Percentiles rank a stretch among this genome's conserved stretches.
phyloP scores from a whole-genome alignment of 2,113 vertebrate species.

The Rissa tridactyla region DNA sequence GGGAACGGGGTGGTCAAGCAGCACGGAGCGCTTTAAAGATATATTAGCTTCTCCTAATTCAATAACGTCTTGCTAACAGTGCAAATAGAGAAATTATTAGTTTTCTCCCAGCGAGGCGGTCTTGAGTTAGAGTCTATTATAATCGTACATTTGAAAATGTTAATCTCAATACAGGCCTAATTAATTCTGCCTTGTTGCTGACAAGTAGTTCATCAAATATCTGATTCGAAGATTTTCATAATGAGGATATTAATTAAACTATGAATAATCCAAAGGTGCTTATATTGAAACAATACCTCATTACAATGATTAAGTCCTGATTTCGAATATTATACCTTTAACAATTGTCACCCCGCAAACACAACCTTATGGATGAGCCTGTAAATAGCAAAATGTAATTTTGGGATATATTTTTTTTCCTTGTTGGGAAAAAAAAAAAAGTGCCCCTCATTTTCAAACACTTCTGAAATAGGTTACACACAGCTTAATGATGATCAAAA shows the following conservation, averaged over 20 bases:
- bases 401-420: constrained; percentile 72
- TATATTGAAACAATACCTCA: constrained; percentile 87
- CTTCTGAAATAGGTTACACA: constrained; percentile 86
- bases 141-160: constrained; percentile 75
- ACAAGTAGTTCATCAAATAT: constrained; percentile 83
- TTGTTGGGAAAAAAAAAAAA: constrained; percentile 58
- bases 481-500: constrained; percentile 89
- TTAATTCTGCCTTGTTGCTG: constrained; percentile 81
- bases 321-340: constrained; percentile 79
- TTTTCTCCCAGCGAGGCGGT: constrained; percentile 76
- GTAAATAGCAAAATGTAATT: constrained; percentile 79
- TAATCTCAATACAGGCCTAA: constrained; percentile 79
- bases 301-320: constrained; percentile 84
- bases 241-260: constrained; percentile 86
- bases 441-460: constrained; percentile 83
- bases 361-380: constrained; percentile 76
- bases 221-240: constrained; percentile 81
- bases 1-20: constrained; percentile 42
- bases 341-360: constrained; percentile 76
- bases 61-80: constrained; percentile 74
- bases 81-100: constrained; percentile 82
- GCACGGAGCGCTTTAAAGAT: constrained; percentile 5
- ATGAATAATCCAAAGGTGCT: constrained; percentile 83
- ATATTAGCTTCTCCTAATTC: constrained; percentile 68
- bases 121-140: constrained; percentile 75